Evolutionary conservation across 2,113 vertebrate genomes (phyloP).

Genomic region (Trichomycterus rosablanca): DNA sequence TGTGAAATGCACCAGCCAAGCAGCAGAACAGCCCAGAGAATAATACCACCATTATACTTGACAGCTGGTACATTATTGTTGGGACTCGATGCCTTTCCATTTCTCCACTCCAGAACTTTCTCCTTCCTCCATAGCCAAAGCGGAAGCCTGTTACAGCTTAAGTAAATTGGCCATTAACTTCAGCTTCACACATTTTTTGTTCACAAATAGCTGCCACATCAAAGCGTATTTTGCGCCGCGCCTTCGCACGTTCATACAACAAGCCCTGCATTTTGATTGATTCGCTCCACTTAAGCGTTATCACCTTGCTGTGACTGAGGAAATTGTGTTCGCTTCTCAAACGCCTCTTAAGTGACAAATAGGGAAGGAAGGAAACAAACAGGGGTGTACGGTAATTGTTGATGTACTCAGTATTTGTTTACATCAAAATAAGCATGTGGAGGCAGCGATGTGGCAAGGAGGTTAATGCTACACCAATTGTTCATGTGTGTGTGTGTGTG

Average conservation of each 20-base stretch:
- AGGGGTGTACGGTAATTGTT: not conserved
- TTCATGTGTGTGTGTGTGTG: constrained; percentile 4
- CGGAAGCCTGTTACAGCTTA: no score
- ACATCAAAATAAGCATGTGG: not conserved
- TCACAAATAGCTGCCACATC: no score
- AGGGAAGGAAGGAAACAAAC: no score
- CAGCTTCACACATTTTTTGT: no score
- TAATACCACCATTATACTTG: no score
- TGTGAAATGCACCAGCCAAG: no score
- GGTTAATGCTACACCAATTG: constrained; percentile 8
- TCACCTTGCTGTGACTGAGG: not conserved
- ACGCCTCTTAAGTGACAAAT: not conserved
- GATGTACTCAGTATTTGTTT: constrained; percentile 6
- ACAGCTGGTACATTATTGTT: no score
- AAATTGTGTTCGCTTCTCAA: not conserved
- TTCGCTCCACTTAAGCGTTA: not conserved
- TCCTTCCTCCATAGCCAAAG: no score
- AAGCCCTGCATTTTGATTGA: not conserved
- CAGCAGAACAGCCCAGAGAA: no score
- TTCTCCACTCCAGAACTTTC: no score
- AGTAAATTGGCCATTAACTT: no score
- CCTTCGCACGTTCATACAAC: not conserved
- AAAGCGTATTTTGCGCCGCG: not conserved
- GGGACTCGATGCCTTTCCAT: no score
- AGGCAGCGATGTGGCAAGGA: not conserved